Evolutionary conservation across 2,888 invertebrate genomes (phyloP), one percentile per base, ranked within the genome.

Genomic region (Chymomyza procnemis): DNA sequence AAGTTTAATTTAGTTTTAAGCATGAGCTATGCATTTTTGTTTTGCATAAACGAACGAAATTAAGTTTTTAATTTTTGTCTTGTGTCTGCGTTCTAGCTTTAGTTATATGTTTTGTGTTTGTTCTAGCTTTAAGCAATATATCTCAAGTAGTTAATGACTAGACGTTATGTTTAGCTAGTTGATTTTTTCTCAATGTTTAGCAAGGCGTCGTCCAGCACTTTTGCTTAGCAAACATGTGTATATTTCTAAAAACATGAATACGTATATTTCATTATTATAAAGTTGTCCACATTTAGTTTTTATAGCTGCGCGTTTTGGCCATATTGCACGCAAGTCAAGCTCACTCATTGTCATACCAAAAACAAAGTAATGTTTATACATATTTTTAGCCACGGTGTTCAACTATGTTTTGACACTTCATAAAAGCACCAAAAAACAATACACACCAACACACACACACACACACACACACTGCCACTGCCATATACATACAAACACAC

Each of bases 81-180:
- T 78, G 75, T 77, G 69, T 73, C 54, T 61, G 76, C 56, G 18
- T 60, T 41, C 50, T 48, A 61, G 48, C 60, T 41, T 41, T 41
- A 41, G 3, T 41, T 41, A 41, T 50, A 19, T 50, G 50, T 19
- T 19, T 16, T 50, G 66, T 73, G 21, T 30, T 71, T 66, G 83
- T 79, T 54, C 50, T 80, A 83, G 65, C 41, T 22, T 55, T 80
- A 80, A 80, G 84, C 85, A 85, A 78, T 46, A 78, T 46, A 58
- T 63, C 52, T 67, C 63, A 54, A 69, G 66, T 66, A 71, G 71
- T 60, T 26, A 58, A 76, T 57, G 19, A 47, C 16, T 19, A 47
- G 4, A 47, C 8, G 6, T 8, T 18, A 50, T n/a, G 50, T 30
- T 14, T 56, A 58, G 21, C 21, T 52, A 55, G 52, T 59, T 61